Conservation (phyloP, 2,888 invertebrate species). For the Pandemis cinnamomeana region DNA sequence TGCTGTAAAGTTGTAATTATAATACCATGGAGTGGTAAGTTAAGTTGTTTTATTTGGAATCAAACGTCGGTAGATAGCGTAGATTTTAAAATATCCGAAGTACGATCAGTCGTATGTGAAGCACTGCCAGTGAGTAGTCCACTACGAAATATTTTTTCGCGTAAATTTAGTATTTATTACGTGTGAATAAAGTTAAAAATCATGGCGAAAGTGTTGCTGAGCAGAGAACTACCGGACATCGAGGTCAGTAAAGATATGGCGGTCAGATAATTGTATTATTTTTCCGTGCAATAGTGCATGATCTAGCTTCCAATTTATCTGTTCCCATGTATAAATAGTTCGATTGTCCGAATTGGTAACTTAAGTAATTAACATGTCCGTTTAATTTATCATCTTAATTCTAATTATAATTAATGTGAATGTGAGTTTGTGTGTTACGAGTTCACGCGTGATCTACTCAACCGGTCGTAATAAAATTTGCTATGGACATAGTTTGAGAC, state of each 20-base stretch:
- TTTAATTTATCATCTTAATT: not conserved
- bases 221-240: constrained; percentile 91
- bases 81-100: constrained; percentile 12
- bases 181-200: constrained; percentile 43
- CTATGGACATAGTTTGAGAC: too few species aligned
- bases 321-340: not conserved
- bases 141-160: constrained; percentile 50
- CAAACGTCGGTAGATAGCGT: not conserved
- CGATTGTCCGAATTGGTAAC: not conserved
- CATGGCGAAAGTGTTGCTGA: constrained; percentile 82
- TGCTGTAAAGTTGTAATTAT: not conserved
- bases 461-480: too few species aligned
- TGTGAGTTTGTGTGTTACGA: too few species aligned
- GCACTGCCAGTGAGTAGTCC: constrained; percentile 83
- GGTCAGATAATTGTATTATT: not conserved
- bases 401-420: too few species aligned
- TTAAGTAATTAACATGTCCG: not conserved
- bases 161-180: constrained; percentile 32
- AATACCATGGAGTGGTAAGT: not conserved
- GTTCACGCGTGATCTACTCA: too few species aligned
- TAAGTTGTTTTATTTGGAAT: not conserved
- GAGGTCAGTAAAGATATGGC: constrained; percentile 85
- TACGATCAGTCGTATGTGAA: constrained; percentile 67
- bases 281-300: not conserved
- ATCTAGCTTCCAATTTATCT: constrained; percentile 30